Evolutionary conservation across 1,140 invertebrate species (phyloP).

Genomic region (Trichomalopsis sarcophagae): DNA sequence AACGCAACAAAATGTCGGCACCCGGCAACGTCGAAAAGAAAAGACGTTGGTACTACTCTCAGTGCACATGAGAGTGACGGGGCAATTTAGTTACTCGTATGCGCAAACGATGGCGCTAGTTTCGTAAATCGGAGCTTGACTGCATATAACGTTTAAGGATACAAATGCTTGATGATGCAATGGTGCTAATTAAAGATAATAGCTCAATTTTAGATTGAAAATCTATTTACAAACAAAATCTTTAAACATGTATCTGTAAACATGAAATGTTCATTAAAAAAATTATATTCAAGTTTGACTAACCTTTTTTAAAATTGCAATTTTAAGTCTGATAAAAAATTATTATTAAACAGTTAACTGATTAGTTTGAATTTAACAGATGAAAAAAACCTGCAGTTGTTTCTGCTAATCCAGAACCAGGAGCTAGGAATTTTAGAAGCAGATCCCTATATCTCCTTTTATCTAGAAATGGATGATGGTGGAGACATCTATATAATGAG

Average conservation of each 20-base stretch:
- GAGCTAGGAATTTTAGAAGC: background rate
- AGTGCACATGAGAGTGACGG: background rate
- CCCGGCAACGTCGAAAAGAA: too few relatives aligned
- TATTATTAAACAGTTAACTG: background rate
- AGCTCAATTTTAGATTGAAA: background rate
- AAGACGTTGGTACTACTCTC: too few relatives aligned
- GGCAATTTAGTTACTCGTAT: background rate
- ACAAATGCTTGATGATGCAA: too few relatives aligned
- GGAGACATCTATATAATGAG: background rate
- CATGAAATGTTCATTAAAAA: background rate
- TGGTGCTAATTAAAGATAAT: background rate
- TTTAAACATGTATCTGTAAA: background rate
- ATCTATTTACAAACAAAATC: background rate
- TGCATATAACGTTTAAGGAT: too few relatives aligned
- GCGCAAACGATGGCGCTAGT: background rate
- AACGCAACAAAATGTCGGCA: too few relatives aligned
- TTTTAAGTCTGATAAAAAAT: background rate
- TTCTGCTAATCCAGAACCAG: background rate
- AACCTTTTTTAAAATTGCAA: background rate
- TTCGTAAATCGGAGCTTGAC: too few relatives aligned
- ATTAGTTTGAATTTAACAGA: background rate
- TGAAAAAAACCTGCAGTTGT: background rate
- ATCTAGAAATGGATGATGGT: background rate
- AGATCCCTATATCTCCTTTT: background rate
- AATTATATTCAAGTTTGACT: background rate